Base-by-base conservation (phyloP, 2,113 vertebrate genomes). In the Maccullochella peelii region DNA sequence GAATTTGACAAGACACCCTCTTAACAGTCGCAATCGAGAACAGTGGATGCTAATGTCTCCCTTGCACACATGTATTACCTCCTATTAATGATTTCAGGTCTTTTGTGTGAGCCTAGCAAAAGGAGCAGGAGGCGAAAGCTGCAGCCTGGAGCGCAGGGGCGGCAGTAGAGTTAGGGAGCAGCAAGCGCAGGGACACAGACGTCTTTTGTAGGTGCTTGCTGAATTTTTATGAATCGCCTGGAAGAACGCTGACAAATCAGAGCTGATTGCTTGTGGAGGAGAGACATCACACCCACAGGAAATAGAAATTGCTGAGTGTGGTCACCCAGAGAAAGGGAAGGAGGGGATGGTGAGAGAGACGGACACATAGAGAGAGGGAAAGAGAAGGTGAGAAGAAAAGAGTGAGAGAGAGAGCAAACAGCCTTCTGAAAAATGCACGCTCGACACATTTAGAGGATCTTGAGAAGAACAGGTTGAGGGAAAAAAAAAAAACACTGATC, bases 271-370 rank as follows among this genome's bases (percentile, higher is more conserved):
- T 96, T 92, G 89, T 90, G 86, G 91, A 94, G 93, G 90, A 94
- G 91, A 95, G 94, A 95, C 94, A 95, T 95, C 92, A 93, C 95
- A 95, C 94, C 93, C 94, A 94, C 93, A 95, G 94, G 92, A 95
- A 90, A 95, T 77, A 95, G 93, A 96, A 97, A 97, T 93, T 66
- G 95, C 96, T 95, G 95, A 97, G 95, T 85, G 72, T 89, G 54
- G 93, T 91, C 92, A 91, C 90, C 90, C 92, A 83, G 83, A 90
- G 88, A 91, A 91, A 91, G 89, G 40, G 69, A 88, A 86, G 88
- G 82, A 86, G 88, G 83, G 71, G 82, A 90, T 81, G 52, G 83
- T 70, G 84, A 85, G 76, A 67, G 77, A 84, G 88, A 88, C 25
- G 62, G 85, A 86, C 57, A 77, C 76, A 83, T 65, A 86, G 67